Conservation (phyloP, 2,113 vertebrate species). For the Myocastor coypus region DNA sequence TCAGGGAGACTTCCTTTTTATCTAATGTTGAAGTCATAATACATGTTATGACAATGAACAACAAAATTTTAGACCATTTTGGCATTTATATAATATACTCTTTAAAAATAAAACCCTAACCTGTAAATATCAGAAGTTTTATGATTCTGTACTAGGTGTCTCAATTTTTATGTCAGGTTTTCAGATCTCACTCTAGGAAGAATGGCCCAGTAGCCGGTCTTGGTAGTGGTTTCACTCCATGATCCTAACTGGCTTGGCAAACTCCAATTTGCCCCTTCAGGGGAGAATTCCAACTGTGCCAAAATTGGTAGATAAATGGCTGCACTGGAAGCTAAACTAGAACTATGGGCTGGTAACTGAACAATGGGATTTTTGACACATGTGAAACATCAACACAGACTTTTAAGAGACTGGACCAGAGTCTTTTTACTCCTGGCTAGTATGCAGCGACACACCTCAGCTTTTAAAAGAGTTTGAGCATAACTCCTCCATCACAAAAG, state of each 20-base stretch:
- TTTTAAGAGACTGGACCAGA: neutral
- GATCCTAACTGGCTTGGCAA: neutral
- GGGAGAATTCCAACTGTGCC: neutral
- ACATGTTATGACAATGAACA: neutral
- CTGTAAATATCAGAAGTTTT: conserved; percentile 5
- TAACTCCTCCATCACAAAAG: neutral
- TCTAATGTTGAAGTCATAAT: neutral
- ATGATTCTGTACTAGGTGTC: neutral
- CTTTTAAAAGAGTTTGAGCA: neutral
- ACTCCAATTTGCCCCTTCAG: neutral
- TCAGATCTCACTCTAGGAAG: neutral
- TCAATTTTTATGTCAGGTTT: neutral
- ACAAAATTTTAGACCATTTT: neutral
- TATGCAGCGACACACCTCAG: neutral
- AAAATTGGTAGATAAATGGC: neutral
- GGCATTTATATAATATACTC: neutral
- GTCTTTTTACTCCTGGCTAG: neutral
- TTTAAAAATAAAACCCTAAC: neutral
- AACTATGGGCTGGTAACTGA: neutral
- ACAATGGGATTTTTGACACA: neutral
- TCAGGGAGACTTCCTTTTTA: neutral
- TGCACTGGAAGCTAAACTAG: neutral
- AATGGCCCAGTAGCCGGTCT: neutral
- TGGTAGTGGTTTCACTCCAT: neutral
- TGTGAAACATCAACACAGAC: neutral